Conservation (phyloP, 1,140 invertebrate genomes). For the Drosophila erecta region DNA sequence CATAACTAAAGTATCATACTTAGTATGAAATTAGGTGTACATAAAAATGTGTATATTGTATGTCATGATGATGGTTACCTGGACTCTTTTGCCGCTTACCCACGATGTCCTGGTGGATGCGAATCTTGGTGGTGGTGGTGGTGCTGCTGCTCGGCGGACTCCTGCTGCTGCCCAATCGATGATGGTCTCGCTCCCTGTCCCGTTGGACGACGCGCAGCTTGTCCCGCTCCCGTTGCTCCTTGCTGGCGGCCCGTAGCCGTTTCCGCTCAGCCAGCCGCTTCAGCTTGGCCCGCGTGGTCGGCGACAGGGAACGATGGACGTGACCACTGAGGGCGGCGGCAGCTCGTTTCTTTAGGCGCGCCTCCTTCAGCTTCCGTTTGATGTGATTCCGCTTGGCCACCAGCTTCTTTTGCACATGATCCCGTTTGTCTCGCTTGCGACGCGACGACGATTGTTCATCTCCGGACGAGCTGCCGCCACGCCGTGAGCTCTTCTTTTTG, state of each 20-base stretch:
- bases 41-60: too few species aligned
- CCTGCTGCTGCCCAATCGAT: constrained; percentile 68
- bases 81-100: constrained; percentile 78
- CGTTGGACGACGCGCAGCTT: constrained; percentile 70
- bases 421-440: constrained; percentile 71
- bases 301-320: constrained; percentile 69
- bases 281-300: constrained; percentile 72
- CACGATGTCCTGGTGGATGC: constrained; percentile 77
- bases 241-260: constrained; percentile 70
- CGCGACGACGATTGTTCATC: constrained; percentile 75
- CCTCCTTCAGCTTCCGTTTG: constrained; percentile 80
- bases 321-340: constrained; percentile 72
- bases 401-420: constrained; percentile 79
- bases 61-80: constrained; percentile 4
- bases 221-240: constrained; percentile 78
- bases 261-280: constrained; percentile 79
- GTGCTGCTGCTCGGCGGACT: constrained; percentile 66
- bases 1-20: too few species aligned
- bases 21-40: too few species aligned
- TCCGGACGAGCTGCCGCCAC: constrained; percentile 67
- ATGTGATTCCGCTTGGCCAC: constrained; percentile 81
- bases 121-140: constrained; percentile 79
- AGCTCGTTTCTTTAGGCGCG: constrained; percentile 75
- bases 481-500: constrained; percentile 70
- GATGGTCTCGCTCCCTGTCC: constrained; percentile 75